Base-by-base conservation (phyloP, 2,888 invertebrate genomes). In the Lepas anatifera region DNA sequence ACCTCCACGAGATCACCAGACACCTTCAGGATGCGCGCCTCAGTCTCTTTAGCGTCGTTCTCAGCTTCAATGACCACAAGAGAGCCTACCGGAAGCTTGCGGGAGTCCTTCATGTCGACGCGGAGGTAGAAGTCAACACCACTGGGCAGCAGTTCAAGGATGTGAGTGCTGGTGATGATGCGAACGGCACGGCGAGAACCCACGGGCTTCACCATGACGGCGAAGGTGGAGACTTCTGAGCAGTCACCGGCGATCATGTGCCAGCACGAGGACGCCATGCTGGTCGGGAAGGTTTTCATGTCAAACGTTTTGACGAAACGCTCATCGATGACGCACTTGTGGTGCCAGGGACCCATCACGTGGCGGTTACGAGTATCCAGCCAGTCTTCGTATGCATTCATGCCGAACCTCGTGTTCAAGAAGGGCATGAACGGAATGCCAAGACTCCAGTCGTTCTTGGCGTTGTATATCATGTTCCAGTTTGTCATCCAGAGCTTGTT, bases 171-270 rank as follows among this genome's bases (percentile, higher is more conserved):
- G n/a, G 68, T 39, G 68, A 37, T 46, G 63, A 68, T 37, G 46
- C 68, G 52, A 25, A 70, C 32, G 39, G 68, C 70, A 22, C 35
- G 29, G 22, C 63, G 41, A 8, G 29, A n/a, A n/a, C 25, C 70
- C 37, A 70, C 22, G 16, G 27, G 37, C 29, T 68, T 68, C 41
- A 50, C 52, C 48, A 70, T 32, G n/a, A 70, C 43, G 13, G 48
- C 68, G 27, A 70, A 64, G 27, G 27, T 32, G 32, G 41, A 39
- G 37, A 43, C 43, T 29, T 46, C n/a, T 10, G 70, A 70, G 58
- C 68, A 70, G 48, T 70, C 70, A n/a, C 39, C 58, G 46, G 68
- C 68, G 22, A 70, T 25, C 39, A 70, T 22, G 43, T 70, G 70
- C 43, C 58, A 70, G 68, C 70, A 70, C 13, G 32, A 37, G 25